phyloP scores from a whole-genome alignment of 2,113 vertebrate genomes.

The Paramisgurnus dabryanus region DNA sequence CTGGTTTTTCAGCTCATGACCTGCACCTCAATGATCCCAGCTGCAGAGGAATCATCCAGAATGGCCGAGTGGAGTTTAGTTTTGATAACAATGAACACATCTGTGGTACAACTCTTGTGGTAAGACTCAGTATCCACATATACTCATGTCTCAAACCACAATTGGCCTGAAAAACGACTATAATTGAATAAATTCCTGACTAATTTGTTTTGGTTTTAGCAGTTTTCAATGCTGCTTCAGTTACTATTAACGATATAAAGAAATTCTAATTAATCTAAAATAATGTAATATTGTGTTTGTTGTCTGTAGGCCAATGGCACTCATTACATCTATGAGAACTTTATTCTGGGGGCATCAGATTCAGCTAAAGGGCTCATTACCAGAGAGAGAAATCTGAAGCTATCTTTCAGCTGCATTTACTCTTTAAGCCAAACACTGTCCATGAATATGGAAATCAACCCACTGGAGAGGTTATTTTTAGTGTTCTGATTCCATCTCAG shows the following conservation, averaged over 20 bases:
- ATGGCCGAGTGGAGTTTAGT: no score
- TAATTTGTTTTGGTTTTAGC: no score
- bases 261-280: no score
- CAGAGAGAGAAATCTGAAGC: slow-evolving; percentile 8
- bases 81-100: slow-evolving; percentile 57
- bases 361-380: not conserved
- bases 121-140: slow-evolving; percentile 33
- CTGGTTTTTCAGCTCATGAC: slow-evolving; percentile 55
- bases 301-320: slow-evolving; percentile 39
- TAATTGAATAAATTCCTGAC: no score
- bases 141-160: no score
- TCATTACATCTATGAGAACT: slow-evolving; percentile 42
- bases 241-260: no score
- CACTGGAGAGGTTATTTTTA: slow-evolving; percentile 22
- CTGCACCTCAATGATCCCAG: no score
- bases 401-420: slow-evolving; percentile 43
- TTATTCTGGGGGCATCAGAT: slow-evolving; percentile 6
- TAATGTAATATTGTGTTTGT: not conserved
- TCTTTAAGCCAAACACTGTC: slow-evolving; percentile 11
- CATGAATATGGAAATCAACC: slow-evolving; percentile 33
- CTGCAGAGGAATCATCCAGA: no score
- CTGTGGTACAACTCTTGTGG: slow-evolving; percentile 68
- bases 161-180: no score
- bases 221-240: no score
- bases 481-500: not conserved